Percentiles rank a stretch among this genome's conserved stretches.
Evolutionary conservation across 2,113 vertebrate species (phyloP).

Genomic region (Chaetodon trifascialis): DNA sequence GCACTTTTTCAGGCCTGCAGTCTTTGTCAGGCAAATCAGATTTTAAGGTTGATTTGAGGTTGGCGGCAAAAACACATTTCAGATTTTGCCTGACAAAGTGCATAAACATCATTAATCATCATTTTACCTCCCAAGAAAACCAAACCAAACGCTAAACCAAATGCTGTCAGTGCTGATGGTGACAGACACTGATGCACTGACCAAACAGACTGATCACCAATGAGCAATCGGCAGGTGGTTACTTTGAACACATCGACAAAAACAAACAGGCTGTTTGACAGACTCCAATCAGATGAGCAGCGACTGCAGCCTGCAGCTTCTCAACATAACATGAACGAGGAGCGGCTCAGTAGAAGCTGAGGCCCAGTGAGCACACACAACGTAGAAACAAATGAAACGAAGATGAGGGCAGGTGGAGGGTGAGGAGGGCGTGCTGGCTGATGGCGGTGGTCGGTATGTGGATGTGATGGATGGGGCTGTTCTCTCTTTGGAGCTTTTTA

Average conservation of each 20-base stretch:
- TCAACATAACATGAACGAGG: background rate
- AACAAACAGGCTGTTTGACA: background rate
- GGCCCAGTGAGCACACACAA: background rate
- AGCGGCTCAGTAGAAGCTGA: background rate
- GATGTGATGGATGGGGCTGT: conserved; percentile 14
- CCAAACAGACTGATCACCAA: background rate
- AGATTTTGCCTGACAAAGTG: background rate
- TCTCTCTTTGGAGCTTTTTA: conserved; percentile 4
- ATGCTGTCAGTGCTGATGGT: background rate
- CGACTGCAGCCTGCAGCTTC: background rate
- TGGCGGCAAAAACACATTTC: background rate
- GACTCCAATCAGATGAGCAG: background rate
- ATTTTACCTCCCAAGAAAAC: background rate
- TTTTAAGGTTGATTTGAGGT: background rate
- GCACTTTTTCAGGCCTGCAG: background rate
- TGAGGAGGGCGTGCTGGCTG: background rate
- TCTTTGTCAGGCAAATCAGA: background rate
- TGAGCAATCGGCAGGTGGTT: conserved; percentile 21
- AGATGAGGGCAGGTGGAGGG: background rate
- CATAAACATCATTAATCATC: no score
- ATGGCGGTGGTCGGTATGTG: background rate
- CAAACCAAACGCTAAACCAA: background rate
- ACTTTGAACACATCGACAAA: background rate
- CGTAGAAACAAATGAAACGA: background rate
- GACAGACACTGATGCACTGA: background rate